Evolutionary conservation across 2,113 vertebrate genomes (phyloP).

Genomic region (Pedionomus torquatus): DNA sequence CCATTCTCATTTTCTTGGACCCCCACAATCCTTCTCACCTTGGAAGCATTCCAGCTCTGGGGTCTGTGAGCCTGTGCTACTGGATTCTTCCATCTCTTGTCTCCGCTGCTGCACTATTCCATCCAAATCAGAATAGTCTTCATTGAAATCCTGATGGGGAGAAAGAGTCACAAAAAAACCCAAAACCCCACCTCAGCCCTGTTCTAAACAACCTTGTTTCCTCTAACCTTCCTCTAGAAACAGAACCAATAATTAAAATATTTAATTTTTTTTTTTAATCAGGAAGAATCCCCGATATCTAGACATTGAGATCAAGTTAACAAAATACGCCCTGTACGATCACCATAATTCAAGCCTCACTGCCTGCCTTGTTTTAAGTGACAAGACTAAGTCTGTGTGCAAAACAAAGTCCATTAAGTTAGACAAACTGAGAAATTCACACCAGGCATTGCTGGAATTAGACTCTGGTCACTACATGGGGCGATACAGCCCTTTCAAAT

Average conservation of each 20-base stretch:
- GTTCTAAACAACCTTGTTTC: background rate
- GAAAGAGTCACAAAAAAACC: background rate
- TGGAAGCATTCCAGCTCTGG: slow-evolving; percentile 84
- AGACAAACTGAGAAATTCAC: background rate
- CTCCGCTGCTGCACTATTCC: slow-evolving; percentile 77
- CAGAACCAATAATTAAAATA: background rate
- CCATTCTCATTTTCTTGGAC: background rate
- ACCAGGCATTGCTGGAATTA: background rate
- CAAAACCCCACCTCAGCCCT: background rate
- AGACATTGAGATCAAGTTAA: background rate
- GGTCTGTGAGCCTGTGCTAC: slow-evolving; percentile 90
- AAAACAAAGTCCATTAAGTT: background rate
- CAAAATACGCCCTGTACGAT: background rate
- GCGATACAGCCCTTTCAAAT: background rate
- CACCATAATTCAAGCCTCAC: background rate
- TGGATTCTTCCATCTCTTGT: slow-evolving; percentile 86
- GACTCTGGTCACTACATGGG: background rate
- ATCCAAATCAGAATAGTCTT: slow-evolving; percentile 84
- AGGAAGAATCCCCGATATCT: background rate
- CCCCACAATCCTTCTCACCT: slow-evolving; percentile 68
- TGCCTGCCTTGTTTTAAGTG: background rate
- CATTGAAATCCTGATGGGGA: slow-evolving; percentile 80
- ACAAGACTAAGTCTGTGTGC: background rate
- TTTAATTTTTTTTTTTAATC: background rate
- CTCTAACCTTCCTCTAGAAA: background rate